These are phyloP conservation scores for Sphaerodactylus townsendi DNA, from an alignment of 2,113 vertebrate genomes.

Conservation along the genomic window DNA sequence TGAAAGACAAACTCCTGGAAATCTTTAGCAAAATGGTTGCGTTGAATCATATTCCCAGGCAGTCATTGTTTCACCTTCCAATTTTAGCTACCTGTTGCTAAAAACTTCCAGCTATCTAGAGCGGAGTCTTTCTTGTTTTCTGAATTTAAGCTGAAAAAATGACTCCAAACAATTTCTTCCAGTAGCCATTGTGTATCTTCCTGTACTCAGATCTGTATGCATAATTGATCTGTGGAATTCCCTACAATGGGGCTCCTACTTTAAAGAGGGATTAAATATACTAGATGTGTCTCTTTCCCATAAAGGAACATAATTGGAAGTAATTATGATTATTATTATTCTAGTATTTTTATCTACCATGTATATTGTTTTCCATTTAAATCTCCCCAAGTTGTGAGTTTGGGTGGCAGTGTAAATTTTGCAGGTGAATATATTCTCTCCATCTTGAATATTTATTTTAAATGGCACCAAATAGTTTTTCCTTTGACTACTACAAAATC, in stretches of 20 bases:
- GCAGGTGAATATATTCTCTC: neutral
- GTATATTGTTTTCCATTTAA: neutral
- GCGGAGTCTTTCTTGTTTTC: neutral
- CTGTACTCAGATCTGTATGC: neutral
- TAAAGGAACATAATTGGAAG: neutral
- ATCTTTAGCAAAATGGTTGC: neutral
- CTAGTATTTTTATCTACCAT: neutral
- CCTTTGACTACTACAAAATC: conserved; percentile 17
- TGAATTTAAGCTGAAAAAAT: neutral
- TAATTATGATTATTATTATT: neutral
- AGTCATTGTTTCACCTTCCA: neutral
- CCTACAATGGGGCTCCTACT: too few relatives aligned
- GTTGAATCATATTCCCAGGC: neutral
- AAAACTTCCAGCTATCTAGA: neutral
- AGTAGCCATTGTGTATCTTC: neutral
- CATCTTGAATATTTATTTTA: neutral
- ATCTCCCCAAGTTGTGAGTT: neutral
- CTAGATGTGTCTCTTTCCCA: neutral
- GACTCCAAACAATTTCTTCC: neutral
- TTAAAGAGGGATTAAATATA: neutral
- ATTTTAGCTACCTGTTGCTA: neutral
- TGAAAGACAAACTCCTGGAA: neutral
- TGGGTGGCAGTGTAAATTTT: neutral
- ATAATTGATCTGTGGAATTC: too few relatives aligned
- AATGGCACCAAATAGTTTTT: neutral